Percentiles rank a stretch among this genome's conserved stretches.
These are phyloP conservation scores for Ectobius pallidus DNA, from an alignment of 2,888 invertebrate species.

Conservation along the genomic window DNA sequence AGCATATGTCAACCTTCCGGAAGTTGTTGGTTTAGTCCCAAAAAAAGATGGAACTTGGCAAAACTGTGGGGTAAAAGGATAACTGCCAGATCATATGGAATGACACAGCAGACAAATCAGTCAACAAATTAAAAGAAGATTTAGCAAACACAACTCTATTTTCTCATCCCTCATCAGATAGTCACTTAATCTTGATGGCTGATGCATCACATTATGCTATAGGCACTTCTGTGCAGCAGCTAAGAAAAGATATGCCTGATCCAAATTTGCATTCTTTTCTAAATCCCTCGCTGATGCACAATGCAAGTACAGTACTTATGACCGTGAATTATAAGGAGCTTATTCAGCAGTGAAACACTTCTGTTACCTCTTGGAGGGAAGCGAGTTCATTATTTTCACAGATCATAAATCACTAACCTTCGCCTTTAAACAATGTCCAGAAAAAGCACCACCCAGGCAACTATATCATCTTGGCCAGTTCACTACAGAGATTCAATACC, in stretches of 20 bases:
- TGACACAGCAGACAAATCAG: too few species aligned
- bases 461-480: not conserved
- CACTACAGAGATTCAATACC: not conserved
- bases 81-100: not conserved
- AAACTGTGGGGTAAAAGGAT: not conserved
- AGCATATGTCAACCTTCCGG: too few species aligned
- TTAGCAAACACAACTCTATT: not conserved
- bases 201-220: not conserved
- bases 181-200: not conserved
- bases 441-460: too few species aligned
- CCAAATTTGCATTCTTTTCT: not conserved
- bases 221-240: not conserved
- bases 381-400: not conserved
- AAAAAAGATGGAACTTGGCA: too few species aligned
- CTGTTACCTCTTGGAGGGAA: not conserved
- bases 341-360: not conserved
- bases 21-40: too few species aligned
- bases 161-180: not conserved
- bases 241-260: not conserved
- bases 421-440: too few species aligned
- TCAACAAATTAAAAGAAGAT: too few species aligned
- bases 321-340: not conserved
- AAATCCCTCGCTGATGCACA: not conserved
- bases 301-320: not conserved
- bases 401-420: not conserved